Evolutionary conservation across 2,888 invertebrate genomes (phyloP), one percentile per base, ranked within the genome.

Genomic region (Epinotia ramella): DNA sequence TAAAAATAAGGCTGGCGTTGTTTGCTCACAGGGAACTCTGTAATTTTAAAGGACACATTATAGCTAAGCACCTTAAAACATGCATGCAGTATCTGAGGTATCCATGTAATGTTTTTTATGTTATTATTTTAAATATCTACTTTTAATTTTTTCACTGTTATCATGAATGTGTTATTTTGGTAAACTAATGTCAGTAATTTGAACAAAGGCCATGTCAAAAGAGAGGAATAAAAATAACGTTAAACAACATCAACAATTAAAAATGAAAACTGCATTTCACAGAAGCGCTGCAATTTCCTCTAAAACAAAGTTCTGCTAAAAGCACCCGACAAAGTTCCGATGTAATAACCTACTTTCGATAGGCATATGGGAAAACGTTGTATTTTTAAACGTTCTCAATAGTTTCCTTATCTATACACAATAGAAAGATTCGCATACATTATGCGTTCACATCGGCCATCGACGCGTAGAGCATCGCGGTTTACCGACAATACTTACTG

Each of bases 351-450:
- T 71, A 71, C 70, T 63, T 71, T 71, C 70, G 28, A 16, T 56
- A 46, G 13, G 40, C 59, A 59, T 46, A 64, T 18, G 44, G 53
- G 56, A 69, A 64, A 71, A 63, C 49, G 57, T 69, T 65, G 64
- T 40, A 70, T 74, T 74, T 74, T 70, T 28, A 53, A 74, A 64
- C 64, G 46, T 13, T 44, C 56, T 62, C 53, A 70, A 71, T 66
- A 53, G 60, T 28, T 75, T 74, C 57, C 70, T 70, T 71, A 65
- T 71, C 75, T 65, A 62, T 56, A 66, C 60, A 71, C 70, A 75
- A 75, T 71, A 66, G 70, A 71, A 71, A 71, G 63, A 66, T 60
- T 71, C 70, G 70, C 75, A 75, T 70, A 65, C 62, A 71, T 71
- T 71, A 71, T 59, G 74, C 57, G 74, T 70, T 75, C 75, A 60